phyloP scores from a whole-genome alignment of 2,797 vertebrate genomes.

The Hemitrygon akajei region DNA sequence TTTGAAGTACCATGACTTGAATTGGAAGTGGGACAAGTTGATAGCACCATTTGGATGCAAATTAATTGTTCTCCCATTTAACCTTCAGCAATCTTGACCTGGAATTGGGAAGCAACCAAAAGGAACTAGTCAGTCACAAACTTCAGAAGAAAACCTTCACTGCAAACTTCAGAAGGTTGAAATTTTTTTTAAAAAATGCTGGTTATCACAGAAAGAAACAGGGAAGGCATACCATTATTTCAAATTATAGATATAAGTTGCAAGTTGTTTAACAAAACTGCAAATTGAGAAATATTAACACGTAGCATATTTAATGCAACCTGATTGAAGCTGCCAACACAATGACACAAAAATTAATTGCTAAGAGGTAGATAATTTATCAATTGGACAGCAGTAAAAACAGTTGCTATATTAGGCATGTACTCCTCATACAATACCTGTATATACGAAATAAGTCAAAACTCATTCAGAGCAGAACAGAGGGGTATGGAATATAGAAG shows the following conservation, averaged over 20 bases:
- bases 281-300: background rate
- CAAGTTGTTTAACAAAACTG: background rate
- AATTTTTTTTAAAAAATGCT: background rate
- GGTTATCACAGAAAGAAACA: background rate
- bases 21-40: background rate
- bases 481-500: background rate
- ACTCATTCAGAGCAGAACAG: background rate
- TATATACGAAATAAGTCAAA: background rate
- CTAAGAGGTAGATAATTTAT: slow-evolving; percentile 19
- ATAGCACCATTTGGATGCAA: background rate
- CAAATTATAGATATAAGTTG: background rate
- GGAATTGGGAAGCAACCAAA: background rate
- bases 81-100: background rate
- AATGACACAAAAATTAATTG: slow-evolving; percentile 28
- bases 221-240: background rate
- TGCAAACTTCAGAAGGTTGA: background rate
- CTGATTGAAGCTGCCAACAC: slow-evolving; percentile 1
- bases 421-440: background rate
- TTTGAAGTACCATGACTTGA: background rate
- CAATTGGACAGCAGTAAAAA: slow-evolving; percentile 20
- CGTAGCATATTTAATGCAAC: slow-evolving; percentile 14
- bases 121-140: background rate
- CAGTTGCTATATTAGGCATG: slow-evolving; percentile 17
- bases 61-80: background rate
- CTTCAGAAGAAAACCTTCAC: background rate